Evolutionary conservation across 2,888 invertebrate genomes (phyloP), one percentile per base, ranked within the genome.

Genomic region (Plemyria rubiginata): DNA sequence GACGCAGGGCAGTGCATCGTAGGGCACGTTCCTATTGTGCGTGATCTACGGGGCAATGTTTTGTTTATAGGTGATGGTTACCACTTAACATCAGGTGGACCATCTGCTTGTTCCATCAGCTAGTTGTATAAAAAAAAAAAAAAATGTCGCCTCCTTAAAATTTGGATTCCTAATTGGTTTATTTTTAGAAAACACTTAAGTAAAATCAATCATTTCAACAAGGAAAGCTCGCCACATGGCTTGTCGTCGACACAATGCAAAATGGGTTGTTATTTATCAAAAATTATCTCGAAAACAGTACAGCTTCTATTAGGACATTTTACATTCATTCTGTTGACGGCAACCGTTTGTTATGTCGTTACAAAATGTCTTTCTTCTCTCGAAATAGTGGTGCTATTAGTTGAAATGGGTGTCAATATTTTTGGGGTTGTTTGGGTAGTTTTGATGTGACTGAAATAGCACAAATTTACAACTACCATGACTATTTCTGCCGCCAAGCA

Each of bases 261-360:
- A 75, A 75, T 74, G 65, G 61, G 64, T 50, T 40, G 58, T 67
- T 68, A 70, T 73, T 69, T 60, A 69, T 76, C 73, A 73, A 73
- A 73, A 72, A 68, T 71, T 70, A 70, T 60, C 57, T 54, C 60
- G 40, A 58, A 60, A 67, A 53, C 53, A 13, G 36, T 64, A 46
- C 56, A 63, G 54, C 62, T 56, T 60, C 67, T 81, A 77, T 80
- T 80, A 76, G 65, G 67, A 72, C 70, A 68, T 72, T 65, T 70
- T 73, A 72, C 80, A 78, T 78, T 71, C 66, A 67, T 81, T 71
- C 65, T 61, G 75, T 70, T 77, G 82, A 84, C 82, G 79, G 68
- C 67, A 8, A 54, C 60, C 81, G 78, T 81, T 81, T 72, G 71
- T 79, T 75, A 73, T 66, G 70, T 73, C 63, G 70, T 74, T 70